phyloP scores from a whole-genome alignment of 2,888 invertebrate genomes.

The Chymomyza caudatula region DNA sequence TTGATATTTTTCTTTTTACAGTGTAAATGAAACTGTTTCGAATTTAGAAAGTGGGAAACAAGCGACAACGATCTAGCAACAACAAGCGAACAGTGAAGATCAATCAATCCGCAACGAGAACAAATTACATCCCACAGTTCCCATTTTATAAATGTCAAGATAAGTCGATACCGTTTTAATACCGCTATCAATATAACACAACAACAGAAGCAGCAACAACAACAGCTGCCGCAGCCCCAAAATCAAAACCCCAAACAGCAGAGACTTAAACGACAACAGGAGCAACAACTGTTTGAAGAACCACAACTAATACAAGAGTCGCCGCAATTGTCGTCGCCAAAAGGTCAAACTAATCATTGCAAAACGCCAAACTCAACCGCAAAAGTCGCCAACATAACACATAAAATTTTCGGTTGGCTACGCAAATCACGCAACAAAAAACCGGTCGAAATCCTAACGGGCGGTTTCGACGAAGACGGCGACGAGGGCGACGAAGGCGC shows the following conservation, averaged over 20 bases:
- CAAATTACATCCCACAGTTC: conserved; percentile 10
- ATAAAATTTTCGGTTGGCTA: conserved; percentile 69
- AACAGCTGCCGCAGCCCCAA: conserved; percentile 29
- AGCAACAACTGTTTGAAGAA: neutral
- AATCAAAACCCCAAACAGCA: conserved; percentile 16
- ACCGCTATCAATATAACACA: conserved; percentile 58
- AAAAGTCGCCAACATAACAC: conserved; percentile 72
- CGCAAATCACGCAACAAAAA: conserved; percentile 66
- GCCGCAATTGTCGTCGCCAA: conserved; percentile 8
- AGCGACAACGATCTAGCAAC: neutral
- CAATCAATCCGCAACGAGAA: neutral
- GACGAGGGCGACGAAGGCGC: conserved; percentile 59
- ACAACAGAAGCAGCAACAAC: conserved; percentile 42
- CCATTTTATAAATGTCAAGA: conserved; percentile 51
- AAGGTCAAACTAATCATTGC: conserved; percentile 42
- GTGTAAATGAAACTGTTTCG: conserved; percentile 4
- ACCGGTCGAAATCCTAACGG: conserved; percentile 61
- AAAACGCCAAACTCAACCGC: conserved; percentile 69
- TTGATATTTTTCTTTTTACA: neutral
- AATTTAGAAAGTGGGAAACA: conserved; percentile 3
- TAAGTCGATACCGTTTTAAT: conserved; percentile 63
- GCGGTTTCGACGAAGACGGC: conserved; percentile 70
- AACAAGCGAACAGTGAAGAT: neutral
- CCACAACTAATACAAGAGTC: conserved; percentile 4
- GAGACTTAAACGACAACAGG: conserved; percentile 7